A percentile compares a stretch with the other conserved stretches of the same genome.
Conservation (phyloP, 2,113 vertebrate genomes). For the Oreotragus oreotragus region DNA sequence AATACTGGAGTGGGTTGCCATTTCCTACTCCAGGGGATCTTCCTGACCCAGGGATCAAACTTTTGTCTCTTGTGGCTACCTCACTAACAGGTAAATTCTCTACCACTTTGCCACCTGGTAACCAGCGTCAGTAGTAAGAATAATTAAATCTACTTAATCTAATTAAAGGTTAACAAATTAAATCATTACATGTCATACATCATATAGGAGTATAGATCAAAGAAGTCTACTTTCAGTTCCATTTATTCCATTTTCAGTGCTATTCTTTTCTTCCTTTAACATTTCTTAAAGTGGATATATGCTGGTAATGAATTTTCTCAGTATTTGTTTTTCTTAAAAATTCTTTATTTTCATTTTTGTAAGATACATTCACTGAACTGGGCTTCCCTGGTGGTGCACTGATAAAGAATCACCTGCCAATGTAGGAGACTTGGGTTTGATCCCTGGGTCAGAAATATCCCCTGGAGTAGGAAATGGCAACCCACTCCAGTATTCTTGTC, state of each 20-base stretch:
- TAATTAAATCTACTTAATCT: not conserved
- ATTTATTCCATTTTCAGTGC: not conserved
- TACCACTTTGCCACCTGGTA: not conserved
- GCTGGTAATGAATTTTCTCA: not conserved
- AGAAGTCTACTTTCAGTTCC: not conserved
- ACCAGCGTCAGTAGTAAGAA: not conserved
- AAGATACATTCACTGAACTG: not conserved
- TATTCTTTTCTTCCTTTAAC: not conserved
- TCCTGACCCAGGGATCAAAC: not conserved
- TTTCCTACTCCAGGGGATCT: not conserved
- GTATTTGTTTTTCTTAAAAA: not conserved
- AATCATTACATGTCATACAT: not conserved
- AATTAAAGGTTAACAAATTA: not conserved
- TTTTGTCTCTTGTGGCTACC: not conserved
- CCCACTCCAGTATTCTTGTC: not conserved
- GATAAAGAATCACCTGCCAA: not conserved
- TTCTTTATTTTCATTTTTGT: not conserved
- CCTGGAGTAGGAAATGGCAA: not conserved
- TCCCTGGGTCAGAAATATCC: not conserved
- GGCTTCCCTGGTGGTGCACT: not conserved
- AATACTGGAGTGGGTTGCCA: not conserved
- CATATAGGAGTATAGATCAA: not conserved
- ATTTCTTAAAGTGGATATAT: not conserved
- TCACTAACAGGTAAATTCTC: not conserved
- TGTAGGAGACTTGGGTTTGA: not conserved